Evolutionary conservation across 2,113 vertebrate species (phyloP), one percentile per base, ranked within the genome.

Genomic region (Tachysurus vachellii): DNA sequence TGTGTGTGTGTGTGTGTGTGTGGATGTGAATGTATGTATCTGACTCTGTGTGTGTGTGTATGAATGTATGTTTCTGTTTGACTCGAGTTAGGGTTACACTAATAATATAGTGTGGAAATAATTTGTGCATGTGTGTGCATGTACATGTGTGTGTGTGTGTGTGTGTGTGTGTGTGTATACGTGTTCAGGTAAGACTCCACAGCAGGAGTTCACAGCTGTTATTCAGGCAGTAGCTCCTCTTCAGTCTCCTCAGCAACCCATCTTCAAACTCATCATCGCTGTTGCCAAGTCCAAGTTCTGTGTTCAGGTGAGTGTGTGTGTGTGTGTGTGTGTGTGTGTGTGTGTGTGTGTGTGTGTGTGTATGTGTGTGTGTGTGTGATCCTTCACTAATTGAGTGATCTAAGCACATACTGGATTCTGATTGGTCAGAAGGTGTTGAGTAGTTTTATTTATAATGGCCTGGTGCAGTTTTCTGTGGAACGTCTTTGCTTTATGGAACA

Each of bases 271-370:
- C 89, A 94, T 96, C 93, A 93, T 95, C 53, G 95, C 95, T 4
- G 94, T 96, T 70, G 94, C 95, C 92, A 95, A 95, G 91, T 96
- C 95, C 90, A 95, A 94, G 92, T 96, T 95, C 93, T 96, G 95
- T 93, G 93, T 93, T 88, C 95, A 96, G 94, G 95, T 96, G 86
- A 85, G 94, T 31, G 47, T 84, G 28, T 77, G 42, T 75, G 21
- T 73, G 54, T 31, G 42, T 77, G 56, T 83, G n/a, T 54, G 19
- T 71, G n/a, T 71, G 19, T 75, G 42, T 50, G 42, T 50, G 42
- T 47, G 42, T 75, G 16, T 75, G 66, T 31, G 66, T 70, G 66
- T 31, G 66, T 70, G 66, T 70, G 66, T 36, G 66, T 36, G 80
- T 62, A 57, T 44, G 54, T 59, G 79, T 54, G 50, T 13, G 23